phyloP scores from a whole-genome alignment of 2,888 invertebrate species.

The Drosophila dives region DNA sequence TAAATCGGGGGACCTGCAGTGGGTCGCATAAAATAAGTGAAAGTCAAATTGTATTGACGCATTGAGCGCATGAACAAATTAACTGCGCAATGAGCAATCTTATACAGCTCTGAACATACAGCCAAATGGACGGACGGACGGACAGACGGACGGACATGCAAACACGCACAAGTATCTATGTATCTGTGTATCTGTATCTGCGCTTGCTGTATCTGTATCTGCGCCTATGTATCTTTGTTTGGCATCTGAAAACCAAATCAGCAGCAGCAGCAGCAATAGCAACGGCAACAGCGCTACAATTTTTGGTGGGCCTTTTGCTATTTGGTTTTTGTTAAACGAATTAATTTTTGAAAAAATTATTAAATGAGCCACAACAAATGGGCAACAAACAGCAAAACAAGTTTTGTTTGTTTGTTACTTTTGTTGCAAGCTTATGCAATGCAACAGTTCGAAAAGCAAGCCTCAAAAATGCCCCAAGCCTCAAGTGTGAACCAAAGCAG shows the following conservation, averaged over 20 bases:
- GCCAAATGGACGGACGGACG: slow-evolving; percentile 11
- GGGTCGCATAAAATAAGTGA: slow-evolving; percentile 75
- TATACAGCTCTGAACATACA: slow-evolving; percentile 30
- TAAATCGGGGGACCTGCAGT: slow-evolving; percentile 48
- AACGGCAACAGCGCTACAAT: slow-evolving; percentile 42
- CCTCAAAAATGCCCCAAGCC: slow-evolving; percentile 10
- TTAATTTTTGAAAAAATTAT: slow-evolving; percentile 63
- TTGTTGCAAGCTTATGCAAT: slow-evolving; percentile 52
- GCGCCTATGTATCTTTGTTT: slow-evolving; percentile 57
- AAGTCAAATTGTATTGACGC: slow-evolving; percentile 80
- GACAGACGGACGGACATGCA: slow-evolving; percentile 14
- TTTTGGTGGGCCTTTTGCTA: slow-evolving; percentile 48
- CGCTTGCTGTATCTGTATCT: slow-evolving; percentile 35
- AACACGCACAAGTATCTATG: slow-evolving; percentile 51
- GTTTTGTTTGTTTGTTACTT: slow-evolving; percentile 47
- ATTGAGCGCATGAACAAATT: slow-evolving; percentile 79
- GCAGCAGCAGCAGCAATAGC: slow-evolving; percentile 20
- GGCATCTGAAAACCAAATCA: slow-evolving; percentile 49
- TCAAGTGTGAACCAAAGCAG: slow-evolving; percentile 25
- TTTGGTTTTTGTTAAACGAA: slow-evolving; percentile 57
- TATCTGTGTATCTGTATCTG: slow-evolving; percentile 23
- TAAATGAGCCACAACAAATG: slow-evolving; percentile 62
- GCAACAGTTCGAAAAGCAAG: slow-evolving; percentile 20
- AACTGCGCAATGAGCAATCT: slow-evolving; percentile 79
- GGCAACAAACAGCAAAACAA: slow-evolving; percentile 57